These are phyloP conservation scores for Lagenorhynchus albirostris DNA, from an alignment of 2,113 vertebrate genomes.

Conservation along the genomic window DNA sequence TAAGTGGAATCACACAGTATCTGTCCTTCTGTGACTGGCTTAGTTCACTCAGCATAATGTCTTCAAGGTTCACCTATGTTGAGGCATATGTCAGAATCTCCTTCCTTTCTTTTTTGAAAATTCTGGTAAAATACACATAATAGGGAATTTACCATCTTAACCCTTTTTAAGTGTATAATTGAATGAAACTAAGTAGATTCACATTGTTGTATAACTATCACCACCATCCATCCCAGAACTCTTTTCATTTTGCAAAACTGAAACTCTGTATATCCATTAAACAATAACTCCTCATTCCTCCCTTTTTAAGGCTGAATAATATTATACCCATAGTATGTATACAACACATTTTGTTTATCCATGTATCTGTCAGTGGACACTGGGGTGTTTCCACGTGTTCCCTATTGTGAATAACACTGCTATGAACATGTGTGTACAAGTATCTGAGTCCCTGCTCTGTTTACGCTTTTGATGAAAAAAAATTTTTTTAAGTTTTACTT, in stretches of 20 bases:
- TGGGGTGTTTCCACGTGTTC: neutral
- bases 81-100: neutral
- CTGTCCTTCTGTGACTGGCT: too few relatives aligned
- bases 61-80: neutral
- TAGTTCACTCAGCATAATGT: neutral
- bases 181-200: neutral
- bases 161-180: neutral
- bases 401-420: neutral
- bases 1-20: too few relatives aligned
- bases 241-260: neutral
- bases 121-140: neutral
- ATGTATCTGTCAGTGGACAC: neutral
- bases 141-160: neutral
- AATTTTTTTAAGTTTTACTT: neutral
- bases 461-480: neutral
- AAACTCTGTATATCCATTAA: neutral
- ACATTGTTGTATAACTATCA: neutral
- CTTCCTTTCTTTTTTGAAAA: neutral
- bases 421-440: neutral
- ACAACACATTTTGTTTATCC: neutral
- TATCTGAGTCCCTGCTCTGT: neutral
- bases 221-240: neutral
- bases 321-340: rapidly evolving
- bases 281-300: neutral
- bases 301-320: neutral